phyloP scores from a whole-genome alignment of 2,888 invertebrate genomes.

The Drosophila falleni region DNA sequence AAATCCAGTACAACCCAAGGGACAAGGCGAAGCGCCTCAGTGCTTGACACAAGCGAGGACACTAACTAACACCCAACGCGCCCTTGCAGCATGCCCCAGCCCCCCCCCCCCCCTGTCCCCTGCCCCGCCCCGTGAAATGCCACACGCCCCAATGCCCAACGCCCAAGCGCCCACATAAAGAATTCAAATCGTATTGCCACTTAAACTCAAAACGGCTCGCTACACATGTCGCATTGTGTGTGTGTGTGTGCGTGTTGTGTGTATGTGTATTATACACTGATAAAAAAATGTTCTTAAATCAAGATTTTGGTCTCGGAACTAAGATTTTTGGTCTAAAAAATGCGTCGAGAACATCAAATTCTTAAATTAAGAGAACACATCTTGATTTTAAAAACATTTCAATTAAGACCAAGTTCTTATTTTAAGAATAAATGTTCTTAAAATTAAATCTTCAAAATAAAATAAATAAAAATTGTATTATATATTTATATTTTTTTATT shows the following conservation, averaged over 20 bases:
- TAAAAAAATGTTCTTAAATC: no score
- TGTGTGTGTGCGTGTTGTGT: slow-evolving; percentile 14
- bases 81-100: background rate
- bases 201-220: slow-evolving; percentile 75
- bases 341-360: no score
- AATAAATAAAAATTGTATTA: no score
- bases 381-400: no score
- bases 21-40: slow-evolving; percentile 27
- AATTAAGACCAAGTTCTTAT: no score
- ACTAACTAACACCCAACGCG: slow-evolving; percentile 59
- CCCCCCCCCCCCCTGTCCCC: background rate
- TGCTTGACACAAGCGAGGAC: slow-evolving; percentile 31
- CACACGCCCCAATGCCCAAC: slow-evolving; percentile 13
- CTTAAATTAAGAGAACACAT: no score
- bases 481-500: no score
- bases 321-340: no score
- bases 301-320: no score
- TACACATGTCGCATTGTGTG: slow-evolving; percentile 62
- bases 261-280: slow-evolving; percentile 10
- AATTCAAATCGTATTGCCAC: slow-evolving; percentile 79
- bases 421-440: no score
- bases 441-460: no score
- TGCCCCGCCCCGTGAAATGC: background rate
- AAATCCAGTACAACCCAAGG: slow-evolving; percentile 72
- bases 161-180: slow-evolving; percentile 62